phyloP scores from a whole-genome alignment of 2,113 vertebrate species.

The Poeciliopsis retropinna region DNA sequence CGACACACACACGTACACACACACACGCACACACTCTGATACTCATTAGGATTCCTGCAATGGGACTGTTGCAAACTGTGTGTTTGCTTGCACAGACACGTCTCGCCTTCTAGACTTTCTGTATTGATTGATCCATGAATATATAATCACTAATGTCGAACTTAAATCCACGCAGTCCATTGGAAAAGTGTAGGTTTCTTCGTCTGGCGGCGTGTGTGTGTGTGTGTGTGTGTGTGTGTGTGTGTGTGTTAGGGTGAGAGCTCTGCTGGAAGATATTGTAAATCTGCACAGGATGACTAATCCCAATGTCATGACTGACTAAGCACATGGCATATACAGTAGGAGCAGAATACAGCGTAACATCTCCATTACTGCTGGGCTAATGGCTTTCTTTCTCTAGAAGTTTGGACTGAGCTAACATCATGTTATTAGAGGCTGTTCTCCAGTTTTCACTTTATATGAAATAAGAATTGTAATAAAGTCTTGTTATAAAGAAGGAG shows the following conservation, averaged over 20 bases:
- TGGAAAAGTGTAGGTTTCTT: slow-evolving; percentile 30
- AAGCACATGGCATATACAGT: slow-evolving; percentile 14
- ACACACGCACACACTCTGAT: slow-evolving; percentile 1
- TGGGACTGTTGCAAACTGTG: slow-evolving; percentile 41
- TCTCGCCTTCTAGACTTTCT: slow-evolving; percentile 56
- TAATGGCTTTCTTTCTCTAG: background rate
- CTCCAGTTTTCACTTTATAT: background rate
- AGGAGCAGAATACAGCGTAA: slow-evolving; percentile 10
- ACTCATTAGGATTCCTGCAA: slow-evolving; percentile 65
- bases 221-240: background rate
- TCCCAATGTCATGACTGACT: slow-evolving; percentile 22
- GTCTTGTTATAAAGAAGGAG: background rate
- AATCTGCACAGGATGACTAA: slow-evolving; percentile 23
- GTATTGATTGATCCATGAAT: slow-evolving; percentile 80
- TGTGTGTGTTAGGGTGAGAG: slow-evolving; percentile 1
- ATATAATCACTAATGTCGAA: slow-evolving; percentile 74
- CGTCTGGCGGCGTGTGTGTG: slow-evolving; percentile 9
- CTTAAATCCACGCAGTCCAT: slow-evolving; percentile 48
- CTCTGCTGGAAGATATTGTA: slow-evolving; percentile 10
- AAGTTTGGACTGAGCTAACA: background rate
- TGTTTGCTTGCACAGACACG: slow-evolving; percentile 41
- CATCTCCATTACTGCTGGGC: slow-evolving; percentile 3
- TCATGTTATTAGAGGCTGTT: background rate
- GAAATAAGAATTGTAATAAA: slow-evolving; percentile 4
- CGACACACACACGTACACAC: slow-evolving; percentile 8